Evolutionary conservation across 2,888 invertebrate genomes (phyloP).

Genomic region (Heliothis peltigera): DNA sequence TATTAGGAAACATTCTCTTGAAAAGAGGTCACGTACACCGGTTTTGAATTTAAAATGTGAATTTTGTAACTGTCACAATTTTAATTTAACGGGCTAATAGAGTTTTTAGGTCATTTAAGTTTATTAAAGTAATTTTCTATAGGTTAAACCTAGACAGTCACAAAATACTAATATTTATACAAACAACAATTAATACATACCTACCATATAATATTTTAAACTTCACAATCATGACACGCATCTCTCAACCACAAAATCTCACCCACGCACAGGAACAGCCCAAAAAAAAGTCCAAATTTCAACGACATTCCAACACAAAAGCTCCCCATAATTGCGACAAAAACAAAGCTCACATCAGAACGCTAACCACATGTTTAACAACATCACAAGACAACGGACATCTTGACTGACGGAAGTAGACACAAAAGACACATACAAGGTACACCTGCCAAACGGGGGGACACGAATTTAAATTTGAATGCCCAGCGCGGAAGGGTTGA

Average conservation of each 20-base stretch:
- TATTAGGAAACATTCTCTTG: slow-evolving; percentile 49
- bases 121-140: too few species aligned
- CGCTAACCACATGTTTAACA: slow-evolving; percentile 56
- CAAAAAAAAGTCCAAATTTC: slow-evolving; percentile 33
- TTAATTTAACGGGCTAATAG: background rate
- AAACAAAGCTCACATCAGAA: slow-evolving; percentile 49
- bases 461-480: slow-evolving; percentile 86
- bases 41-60: slow-evolving; percentile 20
- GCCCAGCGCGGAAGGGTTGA: slow-evolving; percentile 78
- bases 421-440: slow-evolving; percentile 69
- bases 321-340: slow-evolving; percentile 46
- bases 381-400: slow-evolving; percentile 65
- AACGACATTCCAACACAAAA: slow-evolving; percentile 26
- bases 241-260: background rate
- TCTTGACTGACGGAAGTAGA: slow-evolving; percentile 79
- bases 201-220: too few species aligned
- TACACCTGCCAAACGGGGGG: slow-evolving; percentile 82
- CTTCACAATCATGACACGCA: too few species aligned
- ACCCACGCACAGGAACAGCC: background rate
- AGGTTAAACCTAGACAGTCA: too few species aligned
- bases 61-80: slow-evolving; percentile 1
- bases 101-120: background rate
- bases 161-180: too few species aligned
- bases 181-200: too few species aligned
- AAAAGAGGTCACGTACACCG: slow-evolving; percentile 55